Evolutionary conservation across 2,113 vertebrate genomes (phyloP), one percentile per base, ranked within the genome.

Genomic region (Typhlomys cinereus): DNA sequence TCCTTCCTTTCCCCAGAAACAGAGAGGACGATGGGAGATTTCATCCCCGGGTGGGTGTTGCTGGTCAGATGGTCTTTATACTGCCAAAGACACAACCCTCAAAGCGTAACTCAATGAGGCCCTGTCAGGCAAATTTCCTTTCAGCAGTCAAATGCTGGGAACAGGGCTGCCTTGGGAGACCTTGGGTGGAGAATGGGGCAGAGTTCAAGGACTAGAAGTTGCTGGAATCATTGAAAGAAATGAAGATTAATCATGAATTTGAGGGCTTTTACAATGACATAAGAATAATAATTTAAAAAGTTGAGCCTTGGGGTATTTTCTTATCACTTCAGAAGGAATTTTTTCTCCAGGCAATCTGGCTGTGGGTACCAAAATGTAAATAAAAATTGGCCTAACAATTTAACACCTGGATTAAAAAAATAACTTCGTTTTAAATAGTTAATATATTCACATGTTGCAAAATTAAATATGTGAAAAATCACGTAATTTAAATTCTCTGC

Each of bases 181-280:
- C 18, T 18, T 59, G 8, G 31, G 23, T 29, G 31, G 7, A 12
- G 12, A 5, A 34, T 14, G 17, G 57, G 9, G 62, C 31, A 48
- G 64, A 75, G 25, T 71, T 50, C 59, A 76, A 21, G 52, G 36
- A 57, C 70, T 62, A n/a, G 36, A 89, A 36, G 17, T 36, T 50
- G 4, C 46, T 66, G 23, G 75, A 64, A 89, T 27, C 34, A 50
- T 7, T 25, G 46, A 59, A 44, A 46, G 76, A 84, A 81, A 1
- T 23, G 62, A 88, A 67, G 69, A 57, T 82, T 54, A 91, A 89
- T 79, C 73, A 62, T 64, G 74, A 54, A 48, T 89, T 83, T 59
- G 5, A 57, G 7, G 27, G 74, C 44, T 46, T 36, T 79, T 74
- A 73, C 4, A 34, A 11, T 11, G 39, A 93, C 48, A 44, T 18